Base-by-base conservation (phyloP, 2,888 invertebrate species). In the Lasius platythorax region DNA sequence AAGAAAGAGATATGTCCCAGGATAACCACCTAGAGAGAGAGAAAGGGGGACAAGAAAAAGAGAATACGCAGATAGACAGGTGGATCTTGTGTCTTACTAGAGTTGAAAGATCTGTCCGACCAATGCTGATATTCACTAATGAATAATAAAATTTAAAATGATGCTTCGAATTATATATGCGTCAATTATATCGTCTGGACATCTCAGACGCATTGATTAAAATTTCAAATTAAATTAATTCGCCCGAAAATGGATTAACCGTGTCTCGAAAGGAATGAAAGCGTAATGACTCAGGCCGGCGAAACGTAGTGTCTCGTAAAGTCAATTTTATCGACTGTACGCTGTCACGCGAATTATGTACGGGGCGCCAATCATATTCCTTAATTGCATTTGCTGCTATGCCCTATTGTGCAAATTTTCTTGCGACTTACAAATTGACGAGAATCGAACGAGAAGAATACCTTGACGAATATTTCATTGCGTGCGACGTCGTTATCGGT, bases 21-120 rank as follows among this genome's bases (percentile, higher is more conserved):
- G 86, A 89, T 90, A 90, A 90, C 87, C 90, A 85, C 85, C 88
- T 87, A 86, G 83, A 81, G 89, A 28, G 3, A 58, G 23, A 15
- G 3, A 23, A 1, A 30, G n/a, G 0, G 12, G 12, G 0, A 15
- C 9, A 9, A 46, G 12, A 28, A 43, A 61, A 37, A 74, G 58
- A 46, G 12, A 61, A 58, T 33, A n/a, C 30, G 46, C 43, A 56
- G 56, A 9, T 28, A 30, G 56, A 72, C 66, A 46, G 58, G n/a
- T 64, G 18, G 50, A 46, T 76, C 56, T 76, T 43, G 53, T 30
- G 43, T 66, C 58, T 82, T 74, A 37, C 83, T 86, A 75, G 67
- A 83, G 4, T 56, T 23, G 33, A 61, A 75, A 46, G 12, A 37
- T 46, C 83, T 18, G 56, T n/a, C 11, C 43, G n/a, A 33, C 40